A percentile compares a stretch with the other conserved stretches of the same genome.
phyloP scores from a whole-genome alignment of 1,140 invertebrate species.

The Lucilia cuprina region DNA sequence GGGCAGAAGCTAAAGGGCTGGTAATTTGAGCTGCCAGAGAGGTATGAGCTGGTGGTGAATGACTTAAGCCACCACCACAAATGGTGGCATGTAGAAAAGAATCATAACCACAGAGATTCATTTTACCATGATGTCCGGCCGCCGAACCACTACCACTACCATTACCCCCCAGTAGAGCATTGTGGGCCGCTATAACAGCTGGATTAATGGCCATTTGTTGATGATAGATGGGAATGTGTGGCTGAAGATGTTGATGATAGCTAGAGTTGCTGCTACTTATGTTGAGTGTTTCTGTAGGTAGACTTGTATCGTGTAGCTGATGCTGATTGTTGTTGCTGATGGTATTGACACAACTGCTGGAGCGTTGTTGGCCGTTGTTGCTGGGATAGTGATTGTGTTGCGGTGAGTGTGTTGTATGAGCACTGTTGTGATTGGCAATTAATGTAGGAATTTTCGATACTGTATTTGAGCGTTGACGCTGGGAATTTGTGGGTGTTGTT shows the following conservation, averaged over 20 bases:
- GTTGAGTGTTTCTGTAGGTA: slow-evolving; percentile 39
- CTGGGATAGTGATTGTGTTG: not conserved
- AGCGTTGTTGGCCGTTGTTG: slow-evolving; percentile 15
- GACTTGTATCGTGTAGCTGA: slow-evolving; percentile 34
- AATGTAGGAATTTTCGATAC: slow-evolving; percentile 60
- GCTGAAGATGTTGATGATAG: slow-evolving; percentile 63
- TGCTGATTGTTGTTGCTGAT: slow-evolving; percentile 42
- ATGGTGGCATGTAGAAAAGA: slow-evolving; percentile 69
- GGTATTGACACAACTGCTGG: slow-evolving; percentile 38
- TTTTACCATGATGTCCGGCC: slow-evolving; percentile 57
- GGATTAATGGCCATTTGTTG: slow-evolving; percentile 62
- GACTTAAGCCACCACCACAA: slow-evolving; percentile 57
- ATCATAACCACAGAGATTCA: slow-evolving; percentile 69
- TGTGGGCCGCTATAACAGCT: slow-evolving; percentile 56
- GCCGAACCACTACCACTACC: not conserved
- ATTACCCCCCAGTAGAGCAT: slow-evolving; percentile 42
- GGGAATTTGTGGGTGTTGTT: slow-evolving; percentile 50
- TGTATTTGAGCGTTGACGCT: slow-evolving; percentile 56
- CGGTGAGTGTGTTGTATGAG: not conserved
- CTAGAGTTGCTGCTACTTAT: slow-evolving; percentile 50
- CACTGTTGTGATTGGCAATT: slow-evolving; percentile 55
- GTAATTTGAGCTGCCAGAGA: slow-evolving; percentile 47
- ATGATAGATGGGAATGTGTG: slow-evolving; percentile 65
- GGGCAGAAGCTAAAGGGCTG: slow-evolving; percentile 48
- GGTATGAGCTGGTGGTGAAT: slow-evolving; percentile 42